phyloP scores from a whole-genome alignment of 2,888 invertebrate species.

The Scaptomyza flava region DNA sequence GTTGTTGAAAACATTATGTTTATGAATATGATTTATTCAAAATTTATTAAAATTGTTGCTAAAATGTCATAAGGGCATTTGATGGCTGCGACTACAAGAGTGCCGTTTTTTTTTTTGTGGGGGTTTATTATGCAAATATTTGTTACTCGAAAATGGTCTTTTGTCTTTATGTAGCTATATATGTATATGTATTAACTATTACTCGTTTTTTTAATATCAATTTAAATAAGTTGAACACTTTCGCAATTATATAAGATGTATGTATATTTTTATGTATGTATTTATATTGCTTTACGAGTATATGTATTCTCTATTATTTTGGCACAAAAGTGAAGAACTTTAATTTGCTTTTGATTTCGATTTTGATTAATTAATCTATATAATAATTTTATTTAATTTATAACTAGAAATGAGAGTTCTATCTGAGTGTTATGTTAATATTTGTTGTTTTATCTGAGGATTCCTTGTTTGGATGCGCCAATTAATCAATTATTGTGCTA shows the following conservation, averaged over 20 bases:
- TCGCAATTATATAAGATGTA: constrained; percentile 43
- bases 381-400: constrained; percentile 47
- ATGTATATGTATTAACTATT: constrained; percentile 26
- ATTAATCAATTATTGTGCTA: constrained; percentile 63
- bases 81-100: constrained; percentile 31
- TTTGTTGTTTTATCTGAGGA: constrained; percentile 21
- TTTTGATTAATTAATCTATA: constrained; percentile 62
- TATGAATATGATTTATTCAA: constrained; percentile 71
- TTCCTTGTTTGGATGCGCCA: constrained; percentile 31
- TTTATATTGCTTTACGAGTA: constrained; percentile 49
- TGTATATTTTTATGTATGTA: constrained; percentile 31
- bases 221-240: constrained; percentile 66
- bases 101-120: constrained; percentile 37
- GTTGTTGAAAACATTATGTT: constrained; percentile 45
- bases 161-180: constrained; percentile 59
- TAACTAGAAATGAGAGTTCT: constrained; percentile 46
- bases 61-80: constrained; percentile 61
- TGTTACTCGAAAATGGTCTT: constrained; percentile 39
- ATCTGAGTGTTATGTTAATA: constrained; percentile 17
- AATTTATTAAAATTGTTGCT: constrained; percentile 80
- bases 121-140: constrained; percentile 33
- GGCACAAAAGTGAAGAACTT: constrained; percentile 72
- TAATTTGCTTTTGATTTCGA: constrained; percentile 24
- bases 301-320: constrained; percentile 39
- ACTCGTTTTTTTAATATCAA: constrained; percentile 42